Evolutionary conservation across 2,797 vertebrate genomes (phyloP).

Genomic region (Pogoniulus pusillus): DNA sequence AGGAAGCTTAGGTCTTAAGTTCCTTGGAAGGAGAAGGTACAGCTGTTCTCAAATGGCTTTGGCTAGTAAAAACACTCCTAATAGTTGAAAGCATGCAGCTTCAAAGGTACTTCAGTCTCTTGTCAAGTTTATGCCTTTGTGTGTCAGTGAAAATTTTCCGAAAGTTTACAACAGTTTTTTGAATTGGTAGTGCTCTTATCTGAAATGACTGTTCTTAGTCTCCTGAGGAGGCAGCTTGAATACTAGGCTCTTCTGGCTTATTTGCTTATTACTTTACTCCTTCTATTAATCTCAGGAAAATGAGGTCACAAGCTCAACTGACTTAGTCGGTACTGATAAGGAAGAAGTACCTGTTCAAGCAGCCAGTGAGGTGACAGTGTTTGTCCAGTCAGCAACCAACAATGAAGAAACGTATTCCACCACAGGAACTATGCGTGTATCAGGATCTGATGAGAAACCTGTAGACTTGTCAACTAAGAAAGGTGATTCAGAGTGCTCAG

Average conservation of each 20-base stretch:
- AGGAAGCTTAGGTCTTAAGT: background rate
- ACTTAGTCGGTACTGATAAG: conserved; percentile 11
- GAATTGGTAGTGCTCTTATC: background rate
- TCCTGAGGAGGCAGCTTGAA: background rate
- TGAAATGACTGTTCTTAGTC: background rate
- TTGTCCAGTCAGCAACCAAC: background rate
- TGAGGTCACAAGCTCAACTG: conserved; percentile 43
- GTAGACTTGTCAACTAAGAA: conserved; percentile 91
- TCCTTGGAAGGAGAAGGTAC: background rate
- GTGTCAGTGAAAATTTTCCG: background rate
- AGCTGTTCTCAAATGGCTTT: background rate
- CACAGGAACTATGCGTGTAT: background rate
- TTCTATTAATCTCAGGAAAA: conserved; percentile 20
- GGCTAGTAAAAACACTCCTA: background rate
- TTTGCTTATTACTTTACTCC: background rate
- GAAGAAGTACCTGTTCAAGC: background rate
- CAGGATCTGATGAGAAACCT: conserved; percentile 74
- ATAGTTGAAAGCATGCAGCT: background rate
- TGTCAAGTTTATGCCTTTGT: background rate
- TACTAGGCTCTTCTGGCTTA: background rate
- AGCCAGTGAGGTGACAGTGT: background rate
- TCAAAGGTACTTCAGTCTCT: background rate
- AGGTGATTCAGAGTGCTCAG: conserved; percentile 68
- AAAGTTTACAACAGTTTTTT: background rate
- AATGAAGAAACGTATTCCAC: conserved; percentile 59